Conservation (phyloP, 2,797 vertebrate genomes). For the Galago senegalensis region DNA sequence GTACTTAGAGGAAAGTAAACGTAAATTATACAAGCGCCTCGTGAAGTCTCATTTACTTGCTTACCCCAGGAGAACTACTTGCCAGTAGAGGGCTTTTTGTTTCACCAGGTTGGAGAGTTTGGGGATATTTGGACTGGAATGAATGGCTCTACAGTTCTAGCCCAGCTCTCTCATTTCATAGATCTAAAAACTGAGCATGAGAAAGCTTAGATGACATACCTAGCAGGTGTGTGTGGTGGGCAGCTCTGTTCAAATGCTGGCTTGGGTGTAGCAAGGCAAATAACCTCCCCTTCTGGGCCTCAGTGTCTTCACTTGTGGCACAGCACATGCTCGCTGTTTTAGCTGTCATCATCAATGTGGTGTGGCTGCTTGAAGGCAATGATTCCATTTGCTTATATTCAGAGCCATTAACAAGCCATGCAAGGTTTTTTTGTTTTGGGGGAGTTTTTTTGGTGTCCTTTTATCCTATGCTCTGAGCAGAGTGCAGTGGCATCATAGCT, state of each 20-base stretch:
- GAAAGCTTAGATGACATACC: neutral
- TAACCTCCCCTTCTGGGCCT: neutral
- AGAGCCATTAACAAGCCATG: neutral
- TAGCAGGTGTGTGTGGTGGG: neutral
- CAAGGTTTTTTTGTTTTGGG: neutral
- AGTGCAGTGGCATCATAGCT: too few species aligned
- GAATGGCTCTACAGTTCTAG: neutral
- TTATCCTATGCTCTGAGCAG: too few species aligned
- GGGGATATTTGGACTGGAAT: neutral
- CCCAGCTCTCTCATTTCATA: neutral
- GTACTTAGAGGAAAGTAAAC: neutral
- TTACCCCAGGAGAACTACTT: neutral
- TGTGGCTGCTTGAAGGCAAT: neutral
- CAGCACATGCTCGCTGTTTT: neutral
- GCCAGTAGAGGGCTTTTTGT: neutral
- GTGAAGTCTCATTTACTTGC: neutral
- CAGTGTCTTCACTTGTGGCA: too few species aligned
- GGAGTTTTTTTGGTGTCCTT: too few species aligned
- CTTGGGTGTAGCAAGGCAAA: neutral
- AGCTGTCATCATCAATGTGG: neutral
- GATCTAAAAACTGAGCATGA: neutral
- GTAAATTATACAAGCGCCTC: neutral
- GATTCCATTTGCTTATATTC: neutral
- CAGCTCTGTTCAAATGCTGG: neutral
- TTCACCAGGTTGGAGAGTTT: neutral